Percentiles rank a stretch among this genome's conserved stretches.
Conservation (phyloP, 1,140 invertebrate species). For the Pseudomyrmex cubaensis region DNA sequence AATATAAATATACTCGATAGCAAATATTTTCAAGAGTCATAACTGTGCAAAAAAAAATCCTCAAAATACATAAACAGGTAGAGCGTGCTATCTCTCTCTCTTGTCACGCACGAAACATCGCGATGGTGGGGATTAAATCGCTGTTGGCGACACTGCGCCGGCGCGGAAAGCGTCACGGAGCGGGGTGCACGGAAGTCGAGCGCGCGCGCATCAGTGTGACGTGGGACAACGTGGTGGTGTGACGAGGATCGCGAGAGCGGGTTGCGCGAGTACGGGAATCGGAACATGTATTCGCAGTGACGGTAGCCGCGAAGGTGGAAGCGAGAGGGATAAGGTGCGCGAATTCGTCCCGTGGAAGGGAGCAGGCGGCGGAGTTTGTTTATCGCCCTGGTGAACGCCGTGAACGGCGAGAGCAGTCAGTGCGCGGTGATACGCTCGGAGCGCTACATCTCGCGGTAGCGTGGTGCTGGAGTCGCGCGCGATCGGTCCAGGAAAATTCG, state of each 20-base stretch:
- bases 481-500: constrained; percentile 60
- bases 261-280: constrained; percentile 34
- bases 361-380: constrained; percentile 81
- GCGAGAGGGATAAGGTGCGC: constrained; percentile 51
- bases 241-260: constrained; percentile 33
- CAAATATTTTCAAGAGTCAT: no score
- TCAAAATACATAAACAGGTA: no score
- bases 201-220: background rate
- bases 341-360: constrained; percentile 8
- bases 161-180: background rate
- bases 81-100: no score
- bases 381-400: constrained; percentile 82
- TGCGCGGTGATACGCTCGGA: constrained; percentile 80
- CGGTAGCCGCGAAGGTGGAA: background rate
- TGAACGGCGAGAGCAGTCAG: constrained; percentile 75
- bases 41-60: no score
- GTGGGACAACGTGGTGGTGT: background rate
- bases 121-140: background rate
- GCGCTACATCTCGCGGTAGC: constrained; percentile 59
- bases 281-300: background rate
- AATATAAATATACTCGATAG: no score
- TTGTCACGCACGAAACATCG: background rate
- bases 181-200: background rate
- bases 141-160: constrained; percentile 45
- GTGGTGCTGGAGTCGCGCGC: constrained; percentile 66